These are phyloP conservation scores for Drosophila paranaensis DNA, from an alignment of 2,888 invertebrate species.

Conservation along the genomic window DNA sequence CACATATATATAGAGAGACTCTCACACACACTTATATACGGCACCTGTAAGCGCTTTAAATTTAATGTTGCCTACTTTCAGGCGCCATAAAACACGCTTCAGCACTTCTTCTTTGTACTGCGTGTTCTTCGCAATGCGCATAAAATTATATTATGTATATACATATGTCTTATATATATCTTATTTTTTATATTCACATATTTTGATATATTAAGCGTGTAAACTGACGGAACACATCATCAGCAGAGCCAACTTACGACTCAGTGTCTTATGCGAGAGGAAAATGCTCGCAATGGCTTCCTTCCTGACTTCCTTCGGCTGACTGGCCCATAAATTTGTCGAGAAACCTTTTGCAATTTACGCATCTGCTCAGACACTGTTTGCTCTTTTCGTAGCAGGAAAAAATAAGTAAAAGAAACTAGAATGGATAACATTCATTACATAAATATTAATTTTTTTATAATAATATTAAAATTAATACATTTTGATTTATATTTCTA, in stretches of 20 bases:
- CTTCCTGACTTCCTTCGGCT: slow-evolving; percentile 9
- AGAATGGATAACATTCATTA: too few relatives aligned
- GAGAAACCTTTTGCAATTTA: slow-evolving; percentile 44
- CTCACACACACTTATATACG: background rate
- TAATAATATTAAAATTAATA: too few relatives aligned
- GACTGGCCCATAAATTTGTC: slow-evolving; percentile 51
- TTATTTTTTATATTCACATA: slow-evolving; percentile 40
- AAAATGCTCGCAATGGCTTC: slow-evolving; percentile 22
- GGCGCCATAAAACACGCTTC: slow-evolving; percentile 45
- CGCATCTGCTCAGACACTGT: slow-evolving; percentile 18
- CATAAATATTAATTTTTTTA: too few relatives aligned
- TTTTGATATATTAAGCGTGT: slow-evolving; percentile 64
- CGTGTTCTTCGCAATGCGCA: slow-evolving; percentile 25
- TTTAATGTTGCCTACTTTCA: slow-evolving; percentile 39
- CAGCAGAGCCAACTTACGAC: slow-evolving; percentile 34
- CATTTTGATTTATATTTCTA: too few relatives aligned
- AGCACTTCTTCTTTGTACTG: slow-evolving; percentile 21
- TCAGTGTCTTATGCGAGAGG: slow-evolving; percentile 6
- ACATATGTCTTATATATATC: background rate
- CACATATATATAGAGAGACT: background rate
- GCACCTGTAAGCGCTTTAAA: slow-evolving; percentile 38
- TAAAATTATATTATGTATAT: slow-evolving; percentile 54
- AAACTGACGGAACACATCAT: slow-evolving; percentile 44
- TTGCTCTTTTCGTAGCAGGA: background rate
- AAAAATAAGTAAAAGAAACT: too few relatives aligned